These are phyloP conservation scores for Ctenochaetus hawaiiensis DNA, from an alignment of 2,797 vertebrate species.

Conservation along the genomic window DNA sequence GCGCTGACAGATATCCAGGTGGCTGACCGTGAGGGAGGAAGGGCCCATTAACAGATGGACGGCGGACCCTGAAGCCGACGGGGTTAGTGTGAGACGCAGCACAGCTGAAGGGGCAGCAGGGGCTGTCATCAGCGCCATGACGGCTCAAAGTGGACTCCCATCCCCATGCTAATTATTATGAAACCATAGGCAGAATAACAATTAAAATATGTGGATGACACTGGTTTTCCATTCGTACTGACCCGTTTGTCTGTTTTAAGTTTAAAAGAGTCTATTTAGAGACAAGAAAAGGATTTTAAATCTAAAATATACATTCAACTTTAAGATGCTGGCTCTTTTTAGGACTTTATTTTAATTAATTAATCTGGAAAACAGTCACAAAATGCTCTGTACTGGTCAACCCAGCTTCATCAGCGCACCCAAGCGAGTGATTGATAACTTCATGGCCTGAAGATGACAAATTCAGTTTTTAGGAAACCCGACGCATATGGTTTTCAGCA, in stretches of 20 bases:
- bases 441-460: too few relatives aligned
- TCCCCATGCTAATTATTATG: slow-evolving; percentile 45
- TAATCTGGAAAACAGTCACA: too few relatives aligned
- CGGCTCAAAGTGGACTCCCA: slow-evolving; percentile 30
- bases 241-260: slow-evolving; percentile 21
- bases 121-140: slow-evolving; percentile 60
- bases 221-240: slow-evolving; percentile 1
- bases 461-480: too few relatives aligned
- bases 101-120: slow-evolving; percentile 70
- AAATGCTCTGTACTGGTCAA: too few relatives aligned
- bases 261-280: slow-evolving; percentile 5
- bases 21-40: slow-evolving; percentile 62
- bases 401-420: too few relatives aligned
- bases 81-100: slow-evolving; percentile 63
- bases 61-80: slow-evolving; percentile 45
- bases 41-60: slow-evolving; percentile 71
- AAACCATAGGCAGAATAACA: slow-evolving; percentile 27
- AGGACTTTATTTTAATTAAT: too few relatives aligned
- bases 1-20: slow-evolving; percentile 79
- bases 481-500: too few relatives aligned
- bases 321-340: too few relatives aligned
- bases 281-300: not conserved
- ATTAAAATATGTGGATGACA: slow-evolving; percentile 24
- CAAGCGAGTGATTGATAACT: too few relatives aligned
- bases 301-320: too few relatives aligned